Conservation (phyloP, 2,888 invertebrate species). For the Meloe dianella region DNA sequence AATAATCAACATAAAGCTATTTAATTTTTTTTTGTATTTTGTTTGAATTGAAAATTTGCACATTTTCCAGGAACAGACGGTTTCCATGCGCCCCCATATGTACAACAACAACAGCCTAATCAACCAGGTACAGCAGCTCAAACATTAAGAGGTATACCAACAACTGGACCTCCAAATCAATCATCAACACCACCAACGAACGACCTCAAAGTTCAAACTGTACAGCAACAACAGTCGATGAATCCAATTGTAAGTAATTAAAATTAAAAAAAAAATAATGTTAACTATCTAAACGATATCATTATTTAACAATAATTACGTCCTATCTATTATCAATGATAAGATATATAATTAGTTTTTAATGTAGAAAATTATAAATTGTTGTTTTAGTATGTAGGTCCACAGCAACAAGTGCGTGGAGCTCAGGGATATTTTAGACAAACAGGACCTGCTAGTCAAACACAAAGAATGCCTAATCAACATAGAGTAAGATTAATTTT, state of each 20-base stretch:
- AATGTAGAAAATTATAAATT: neutral
- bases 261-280: no score
- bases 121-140: slow-evolving; percentile 56
- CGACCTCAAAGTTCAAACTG: slow-evolving; percentile 55
- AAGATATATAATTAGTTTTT: slow-evolving; percentile 6
- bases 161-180: slow-evolving; percentile 57
- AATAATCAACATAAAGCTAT: no score
- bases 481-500: slow-evolving; percentile 47
- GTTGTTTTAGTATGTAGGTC: slow-evolving; percentile 24
- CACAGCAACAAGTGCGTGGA: slow-evolving; percentile 32
- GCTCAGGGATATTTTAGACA: slow-evolving; percentile 39
- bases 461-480: slow-evolving; percentile 53
- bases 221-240: slow-evolving; percentile 48
- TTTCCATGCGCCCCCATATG: slow-evolving; percentile 50
- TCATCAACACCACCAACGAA: slow-evolving; percentile 59
- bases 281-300: no score
- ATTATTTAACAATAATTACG: no score
- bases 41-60: slow-evolving; percentile 17
- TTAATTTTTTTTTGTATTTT: slow-evolving; percentile 1
- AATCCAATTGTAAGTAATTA: slow-evolving; percentile 48
- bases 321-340: neutral
- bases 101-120: slow-evolving; percentile 50
- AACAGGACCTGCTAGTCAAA: slow-evolving; percentile 47
- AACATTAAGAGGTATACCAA: slow-evolving; percentile 54
- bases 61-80: slow-evolving; percentile 52